Base-by-base conservation (phyloP, 2,113 vertebrate species). In the Mesocricetus auratus region DNA sequence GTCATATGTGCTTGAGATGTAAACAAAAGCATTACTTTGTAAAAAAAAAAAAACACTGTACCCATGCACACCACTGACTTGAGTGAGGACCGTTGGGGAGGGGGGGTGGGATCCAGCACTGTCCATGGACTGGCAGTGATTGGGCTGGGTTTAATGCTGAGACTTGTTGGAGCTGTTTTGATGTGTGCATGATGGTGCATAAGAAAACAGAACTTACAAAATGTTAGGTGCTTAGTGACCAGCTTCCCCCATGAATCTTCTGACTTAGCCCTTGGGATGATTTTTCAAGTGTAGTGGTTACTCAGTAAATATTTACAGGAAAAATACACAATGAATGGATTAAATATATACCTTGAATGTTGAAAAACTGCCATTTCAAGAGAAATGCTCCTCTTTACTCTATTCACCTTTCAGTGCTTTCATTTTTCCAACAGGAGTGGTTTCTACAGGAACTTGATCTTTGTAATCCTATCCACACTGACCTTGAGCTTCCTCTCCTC, bases 401-500 rank as follows among this genome's bases (percentile, higher is more conserved):
- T 79, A 3, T 47, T 94, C 10, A 58, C 29, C 16, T 90, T 3
- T 78, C 2, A 7, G 39, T 33, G 83, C 78, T 89, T 86, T 75
- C 45, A 39, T 9, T 33, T 16, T 66, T 11, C 62, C 50, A 83
- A 93, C 82, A 93, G 31, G 24, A 85, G 73, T 66, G 45, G 6
- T 50, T 85, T 75, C 64, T 85, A 69, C 10, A 56, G 31, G 82
- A 69, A 45, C 47, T 74, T 73, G 17, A 33, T 90, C 6, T 94
- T 88, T 92, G 7, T n/a, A 92, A 92, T 89, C 91, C 75, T 2
- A 10, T 68, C 39, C 69, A 26, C 66, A 73, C 39, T 66, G 85
- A 96, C n/a, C 81, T 95, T 94, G 85, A 71, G 50, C 45, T 75
- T n/a, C 24, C 26, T 97, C 11, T 74, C 56, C 9, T 87, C 22